Conservation (phyloP, 1,140 invertebrate genomes). For the Drosophila kanapiae region DNA sequence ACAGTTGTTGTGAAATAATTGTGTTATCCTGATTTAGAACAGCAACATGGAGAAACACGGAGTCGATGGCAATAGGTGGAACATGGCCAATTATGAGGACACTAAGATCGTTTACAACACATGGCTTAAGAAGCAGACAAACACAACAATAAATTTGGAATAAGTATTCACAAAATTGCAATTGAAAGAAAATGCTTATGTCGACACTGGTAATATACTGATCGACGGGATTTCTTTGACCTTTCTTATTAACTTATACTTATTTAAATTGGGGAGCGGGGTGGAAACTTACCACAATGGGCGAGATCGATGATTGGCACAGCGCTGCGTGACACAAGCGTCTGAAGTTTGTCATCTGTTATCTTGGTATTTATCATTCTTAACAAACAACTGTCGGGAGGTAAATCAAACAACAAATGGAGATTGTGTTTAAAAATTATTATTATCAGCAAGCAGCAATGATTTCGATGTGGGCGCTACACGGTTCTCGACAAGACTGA, state of each 20-base stretch:
- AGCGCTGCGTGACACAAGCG: slow-evolving; percentile 89
- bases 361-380: slow-evolving; percentile 76
- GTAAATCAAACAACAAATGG: slow-evolving; percentile 18
- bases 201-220: too few relatives aligned
- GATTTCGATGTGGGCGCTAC: slow-evolving; percentile 34
- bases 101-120: too few relatives aligned
- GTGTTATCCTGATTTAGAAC: too few relatives aligned
- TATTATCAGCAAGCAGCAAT: background rate
- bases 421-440: slow-evolving; percentile 13
- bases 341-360: slow-evolving; percentile 85
- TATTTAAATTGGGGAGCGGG: background rate
- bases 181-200: too few relatives aligned
- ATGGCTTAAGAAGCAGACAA: too few relatives aligned
- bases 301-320: slow-evolving; percentile 91
- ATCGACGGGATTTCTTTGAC: background rate
- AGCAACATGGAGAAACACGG: too few relatives aligned
- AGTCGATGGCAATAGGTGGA: too few relatives aligned
- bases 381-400: slow-evolving; percentile 6
- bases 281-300: slow-evolving; percentile 88
- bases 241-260: background rate
- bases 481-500: slow-evolving; percentile 56
- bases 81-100: too few relatives aligned
- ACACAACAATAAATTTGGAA: too few relatives aligned
- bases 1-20: too few relatives aligned
- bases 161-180: too few relatives aligned